Base-by-base conservation (phyloP, 2,797 vertebrate species). In the Pangasius sanitwongsei region DNA sequence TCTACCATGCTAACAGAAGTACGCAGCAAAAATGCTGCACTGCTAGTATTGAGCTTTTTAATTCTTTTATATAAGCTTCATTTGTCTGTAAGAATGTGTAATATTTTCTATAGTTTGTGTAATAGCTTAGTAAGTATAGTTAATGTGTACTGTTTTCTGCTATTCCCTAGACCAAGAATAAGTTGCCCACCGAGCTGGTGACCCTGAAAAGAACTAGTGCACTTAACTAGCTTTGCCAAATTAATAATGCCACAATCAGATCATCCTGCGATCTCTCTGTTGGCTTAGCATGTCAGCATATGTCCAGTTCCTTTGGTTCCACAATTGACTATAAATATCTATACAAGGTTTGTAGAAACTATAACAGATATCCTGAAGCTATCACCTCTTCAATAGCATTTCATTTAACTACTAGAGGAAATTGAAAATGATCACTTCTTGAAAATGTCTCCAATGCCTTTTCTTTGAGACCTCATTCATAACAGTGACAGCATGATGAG, bases 401-500 rank as follows among this genome's bases (percentile, higher is more conserved):
- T 53, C 28, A 53, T 48, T 78, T 78, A 50, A 53, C 44, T 53
- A 11, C 75, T n/a, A 28, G 25, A n/a, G 48, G 44, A 78, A 53
- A 23, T 6, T 75, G 65, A 69, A 31, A 15, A 69, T 0, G n/a
- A 31, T 41, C 34, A 20, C 8, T 9, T 44, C 57, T 28, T 44
- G 23, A 65, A 85, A 28, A 59, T n/a, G 23, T n/a, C 25, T 44
- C 34, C 20, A 28, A 5, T 57, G 16, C 6, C 48, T 59, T 86
- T 53, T 44, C 31, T n/a, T n/a, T 11, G 83, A 50, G 41, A 65
- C n/a, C 83, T 84, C 44, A 50, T 84, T 84, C 83, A 53, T 72
- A 23, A 48, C 31, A 4, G 31, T 57, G 18, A 72, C 7, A 74
- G 69, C 50, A 13, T 23, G 18, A 77, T 59, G 53, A 75, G 53